Base-by-base conservation (phyloP, 2,888 invertebrate genomes). In the Cantharis lateralis region DNA sequence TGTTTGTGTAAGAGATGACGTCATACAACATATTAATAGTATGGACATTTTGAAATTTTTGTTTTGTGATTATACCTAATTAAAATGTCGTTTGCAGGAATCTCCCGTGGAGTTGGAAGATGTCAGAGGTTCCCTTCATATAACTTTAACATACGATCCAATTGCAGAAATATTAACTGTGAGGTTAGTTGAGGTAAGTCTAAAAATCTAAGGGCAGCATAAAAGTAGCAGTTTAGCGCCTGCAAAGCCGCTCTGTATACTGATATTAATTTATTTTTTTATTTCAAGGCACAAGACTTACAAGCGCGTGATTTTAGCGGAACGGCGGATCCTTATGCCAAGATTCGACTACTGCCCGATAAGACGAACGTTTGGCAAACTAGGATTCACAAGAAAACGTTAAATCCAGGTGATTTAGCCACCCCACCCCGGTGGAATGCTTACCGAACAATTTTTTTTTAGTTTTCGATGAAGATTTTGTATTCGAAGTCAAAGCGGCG, bases 391-490 rank as follows among this genome's bases (percentile, higher is more conserved):
- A 91, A 92, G 85, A 91, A 91, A 83, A 93, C 93, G 7, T 86
- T 92, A 70, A 91, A 92, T 87, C 93, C 93, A 81, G 90, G 91
- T 91, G 85, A 84, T n/a, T 66, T n/a, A n/a, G n/a, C n/a, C n/a
- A 11, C 1, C 1, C 13, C 24, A n/a, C 3, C 20, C 15, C 61
- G 9, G n/a, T n/a, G 13, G 5, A 16, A 63, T 16, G 10, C 16
- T 66, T 20, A 13, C 20, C 9, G 2, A 18, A 10, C 10, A 10
- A 66, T 24, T 13, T 15, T 61, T 4, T 79, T 85, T 1, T 82
- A 92, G 91, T 92, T 74, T 93, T 93, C 82, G 92, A 93, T 79
- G 93, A 93, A 83, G 91, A 93, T 82, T 93, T 93, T 81, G 91
- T 92, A 4, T 93, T 93, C 82, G 93, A 93, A 84, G 91, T 92